Evolutionary conservation across 2,797 vertebrate genomes (phyloP), one percentile per base, ranked within the genome.

Genomic region (Telmatherina bonti): DNA sequence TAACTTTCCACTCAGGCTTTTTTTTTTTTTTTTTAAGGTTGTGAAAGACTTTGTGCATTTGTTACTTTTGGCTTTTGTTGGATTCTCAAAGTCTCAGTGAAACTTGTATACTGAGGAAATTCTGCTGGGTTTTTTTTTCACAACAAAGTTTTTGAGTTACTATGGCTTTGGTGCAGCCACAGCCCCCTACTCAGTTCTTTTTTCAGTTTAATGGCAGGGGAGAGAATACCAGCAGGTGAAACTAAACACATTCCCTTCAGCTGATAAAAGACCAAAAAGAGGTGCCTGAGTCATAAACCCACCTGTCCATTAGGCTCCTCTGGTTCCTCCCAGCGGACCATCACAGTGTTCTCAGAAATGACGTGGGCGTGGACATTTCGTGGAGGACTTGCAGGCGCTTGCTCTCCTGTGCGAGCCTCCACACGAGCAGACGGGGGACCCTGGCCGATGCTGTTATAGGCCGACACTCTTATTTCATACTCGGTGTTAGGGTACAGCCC

Each of bases 281-380:
- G n/a, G 24, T 2, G 16, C 30, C 11, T 61, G 12, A n/a, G 10
- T 61, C 52, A 26, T 54, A 7, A 0, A 62, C 89, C 49, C 85
- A 99, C 97, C 92, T 98, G 94, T 30, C 98, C 98, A 0, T 99
- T 99, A 70, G 98, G 98, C 73, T 99, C 98, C 91, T 98, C 97
- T 0, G 98, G 98, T 54, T 99, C 97, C 59, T 99, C 97, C 98
- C 98, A 99, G 85, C 97, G 96, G 82, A 99, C 96, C 87, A 98
- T 96, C 95, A 99, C 98, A 5, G 96, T 97, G 87, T 94, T 96
- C 70, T 95, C 93, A 3, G 96, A 97, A 72, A 99, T 93, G 91
- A 99, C 99, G 1, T 96, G 95, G 0, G 96, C 97, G 86, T 98
- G 97, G 78, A 99, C 96, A 0, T 97, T 99, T 18, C 96, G 91